phyloP scores from a whole-genome alignment of 1,140 invertebrate genomes.

The Magallana ariakensis region DNA sequence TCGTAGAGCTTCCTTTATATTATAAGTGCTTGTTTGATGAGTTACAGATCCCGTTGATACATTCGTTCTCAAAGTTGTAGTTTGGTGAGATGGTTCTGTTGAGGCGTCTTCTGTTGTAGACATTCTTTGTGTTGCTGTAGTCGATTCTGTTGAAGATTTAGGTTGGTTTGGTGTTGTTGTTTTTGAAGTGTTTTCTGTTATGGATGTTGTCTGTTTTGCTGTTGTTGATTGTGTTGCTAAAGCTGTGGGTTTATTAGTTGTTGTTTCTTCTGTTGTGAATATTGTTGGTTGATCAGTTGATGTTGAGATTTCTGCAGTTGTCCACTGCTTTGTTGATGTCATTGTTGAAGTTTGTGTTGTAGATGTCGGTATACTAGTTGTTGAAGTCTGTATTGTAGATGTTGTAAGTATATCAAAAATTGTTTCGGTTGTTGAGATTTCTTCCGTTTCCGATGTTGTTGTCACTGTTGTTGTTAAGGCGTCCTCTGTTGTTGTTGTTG shows the following conservation, averaged over 20 bases:
- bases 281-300: not conserved
- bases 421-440: not conserved
- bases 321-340: not conserved
- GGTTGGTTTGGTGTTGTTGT: not conserved
- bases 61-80: too few relatives aligned
- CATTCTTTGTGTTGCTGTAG: too few relatives aligned
- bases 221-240: not conserved
- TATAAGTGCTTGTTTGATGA: too few relatives aligned
- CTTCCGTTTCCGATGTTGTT: not conserved
- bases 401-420: not conserved
- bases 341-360: not conserved
- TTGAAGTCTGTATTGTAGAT: not conserved
- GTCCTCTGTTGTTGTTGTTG: too few relatives aligned
- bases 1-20: too few relatives aligned
- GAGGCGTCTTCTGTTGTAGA: not conserved
- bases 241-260: not conserved
- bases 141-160: too few relatives aligned
- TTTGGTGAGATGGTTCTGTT: not conserved
- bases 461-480: not conserved
- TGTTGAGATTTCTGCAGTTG: not conserved
- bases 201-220: not conserved
- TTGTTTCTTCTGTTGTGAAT: not conserved
- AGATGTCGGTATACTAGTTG: not conserved
- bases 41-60: too few relatives aligned
- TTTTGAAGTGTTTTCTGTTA: not conserved